Evolutionary conservation across 2,797 vertebrate genomes (phyloP).

Genomic region (Sebastes hopkinsi): DNA sequence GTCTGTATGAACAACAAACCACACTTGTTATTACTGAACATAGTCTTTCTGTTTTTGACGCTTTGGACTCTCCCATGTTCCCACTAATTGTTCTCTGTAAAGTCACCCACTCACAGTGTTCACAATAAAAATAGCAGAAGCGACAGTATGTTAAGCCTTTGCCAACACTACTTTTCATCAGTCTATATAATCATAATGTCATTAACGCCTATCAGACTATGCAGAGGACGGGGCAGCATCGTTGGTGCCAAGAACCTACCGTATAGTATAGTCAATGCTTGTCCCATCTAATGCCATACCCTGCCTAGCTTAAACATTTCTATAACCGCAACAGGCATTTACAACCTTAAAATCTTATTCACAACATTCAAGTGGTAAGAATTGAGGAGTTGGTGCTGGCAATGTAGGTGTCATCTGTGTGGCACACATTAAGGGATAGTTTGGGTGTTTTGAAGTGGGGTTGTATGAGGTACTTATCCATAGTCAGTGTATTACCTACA

Average conservation of each 20-base stretch:
- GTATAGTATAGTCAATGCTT: background rate
- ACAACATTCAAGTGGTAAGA: background rate
- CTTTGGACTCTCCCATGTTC: background rate
- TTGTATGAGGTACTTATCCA: no score
- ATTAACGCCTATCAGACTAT: background rate
- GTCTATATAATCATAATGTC: background rate
- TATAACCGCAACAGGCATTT: background rate
- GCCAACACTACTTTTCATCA: background rate
- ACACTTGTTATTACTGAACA: conserved; percentile 3
- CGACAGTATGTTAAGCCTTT: background rate
- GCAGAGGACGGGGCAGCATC: background rate
- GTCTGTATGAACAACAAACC: background rate
- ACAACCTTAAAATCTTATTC: background rate
- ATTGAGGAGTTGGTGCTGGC: background rate
- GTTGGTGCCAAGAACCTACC: background rate
- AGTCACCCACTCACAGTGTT: conserved; percentile 2
- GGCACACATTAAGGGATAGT: background rate
- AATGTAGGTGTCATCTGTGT: background rate
- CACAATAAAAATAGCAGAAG: conserved; percentile 9
- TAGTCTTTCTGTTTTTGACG: conserved; percentile 1
- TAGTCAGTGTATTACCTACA: no score
- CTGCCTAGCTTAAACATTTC: background rate
- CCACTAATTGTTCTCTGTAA: conserved; percentile 5
- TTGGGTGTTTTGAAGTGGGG: no score
- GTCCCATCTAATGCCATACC: background rate